A percentile compares a stretch with the other conserved stretches of the same genome.
Conservation (phyloP, 1,140 invertebrate genomes). For the Pseudomyrmex flavicornis region DNA sequence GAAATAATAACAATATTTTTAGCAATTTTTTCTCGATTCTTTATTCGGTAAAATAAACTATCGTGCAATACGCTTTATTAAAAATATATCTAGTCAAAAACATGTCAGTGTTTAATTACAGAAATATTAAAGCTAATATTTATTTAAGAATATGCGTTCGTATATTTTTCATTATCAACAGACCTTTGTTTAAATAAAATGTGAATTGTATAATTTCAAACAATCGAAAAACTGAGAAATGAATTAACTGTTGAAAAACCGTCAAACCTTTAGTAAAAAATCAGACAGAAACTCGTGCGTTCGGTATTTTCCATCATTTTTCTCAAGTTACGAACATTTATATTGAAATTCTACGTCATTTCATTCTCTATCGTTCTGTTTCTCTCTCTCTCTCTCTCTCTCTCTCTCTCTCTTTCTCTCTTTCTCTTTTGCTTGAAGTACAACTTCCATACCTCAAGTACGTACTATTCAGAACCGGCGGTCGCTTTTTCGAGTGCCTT, state of each 20-base stretch:
- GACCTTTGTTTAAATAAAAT: not conserved
- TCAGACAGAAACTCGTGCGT: not conserved
- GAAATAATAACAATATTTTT: too few relatives aligned
- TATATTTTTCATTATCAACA: not conserved
- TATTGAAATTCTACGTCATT: not conserved
- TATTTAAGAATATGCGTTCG: not conserved
- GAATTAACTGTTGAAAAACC: slow-evolving; percentile 3
- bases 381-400: not conserved
- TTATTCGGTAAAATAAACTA: not conserved
- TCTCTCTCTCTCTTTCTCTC: not conserved
- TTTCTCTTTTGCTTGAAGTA: not conserved
- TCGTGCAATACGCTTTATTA: not conserved
- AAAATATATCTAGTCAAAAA: not conserved
- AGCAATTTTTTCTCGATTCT: not conserved
- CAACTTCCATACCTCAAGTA: slow-evolving; percentile 51
- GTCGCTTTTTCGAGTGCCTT: slow-evolving; percentile 33
- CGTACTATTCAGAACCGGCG: slow-evolving; percentile 21
- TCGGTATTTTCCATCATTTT: slow-evolving; percentile 15
- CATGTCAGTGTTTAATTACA: not conserved
- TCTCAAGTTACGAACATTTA: not conserved
- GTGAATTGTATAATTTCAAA: not conserved
- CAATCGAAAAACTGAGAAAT: not conserved
- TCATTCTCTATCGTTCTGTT: too few relatives aligned
- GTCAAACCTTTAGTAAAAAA: slow-evolving; percentile 9
- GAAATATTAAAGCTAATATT: not conserved